phyloP scores from a whole-genome alignment of 1,140 invertebrate species.

The Listronotus oregonensis region DNA sequence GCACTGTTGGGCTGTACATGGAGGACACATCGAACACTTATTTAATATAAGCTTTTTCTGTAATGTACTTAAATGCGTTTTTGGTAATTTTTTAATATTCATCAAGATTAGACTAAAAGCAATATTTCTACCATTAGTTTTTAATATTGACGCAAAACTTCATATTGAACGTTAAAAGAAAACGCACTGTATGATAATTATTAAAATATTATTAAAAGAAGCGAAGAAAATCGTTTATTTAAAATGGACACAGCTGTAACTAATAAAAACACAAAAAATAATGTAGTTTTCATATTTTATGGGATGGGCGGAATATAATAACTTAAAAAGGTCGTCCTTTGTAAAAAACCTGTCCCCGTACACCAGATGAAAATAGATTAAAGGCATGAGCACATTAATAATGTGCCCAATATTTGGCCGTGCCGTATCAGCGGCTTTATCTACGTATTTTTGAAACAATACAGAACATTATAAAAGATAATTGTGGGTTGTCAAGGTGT shows the following conservation, averaged over 20 bases:
- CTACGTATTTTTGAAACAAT: constrained; percentile 53
- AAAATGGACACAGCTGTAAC: constrained; percentile 15
- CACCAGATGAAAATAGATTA: constrained; percentile 38
- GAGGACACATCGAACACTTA: too few relatives aligned
- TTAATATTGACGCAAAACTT: too few relatives aligned
- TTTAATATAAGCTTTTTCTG: too few relatives aligned
- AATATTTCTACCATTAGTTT: too few relatives aligned
- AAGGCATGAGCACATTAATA: constrained; percentile 40
- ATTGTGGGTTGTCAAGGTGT: constrained; percentile 57
- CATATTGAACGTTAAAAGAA: too few relatives aligned
- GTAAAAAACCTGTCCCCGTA: constrained; percentile 32
- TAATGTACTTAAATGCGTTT: too few relatives aligned
- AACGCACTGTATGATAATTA: background rate
- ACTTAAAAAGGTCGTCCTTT: constrained; percentile 28
- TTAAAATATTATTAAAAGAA: constrained; percentile 4
- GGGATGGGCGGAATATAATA: constrained; percentile 34
- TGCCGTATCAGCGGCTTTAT: constrained; percentile 46
- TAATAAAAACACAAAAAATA: constrained; percentile 23
- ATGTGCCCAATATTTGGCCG: constrained; percentile 48
- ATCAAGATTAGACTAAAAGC: too few relatives aligned
- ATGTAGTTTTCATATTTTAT: constrained; percentile 39
- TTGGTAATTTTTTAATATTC: too few relatives aligned
- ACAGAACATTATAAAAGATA: constrained; percentile 54
- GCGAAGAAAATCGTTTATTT: constrained; percentile 11
- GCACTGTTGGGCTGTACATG: too few relatives aligned